These are phyloP conservation scores for Acrocephalus scirpaceus DNA, from an alignment of 2,797 vertebrate species.

Conservation along the genomic window DNA sequence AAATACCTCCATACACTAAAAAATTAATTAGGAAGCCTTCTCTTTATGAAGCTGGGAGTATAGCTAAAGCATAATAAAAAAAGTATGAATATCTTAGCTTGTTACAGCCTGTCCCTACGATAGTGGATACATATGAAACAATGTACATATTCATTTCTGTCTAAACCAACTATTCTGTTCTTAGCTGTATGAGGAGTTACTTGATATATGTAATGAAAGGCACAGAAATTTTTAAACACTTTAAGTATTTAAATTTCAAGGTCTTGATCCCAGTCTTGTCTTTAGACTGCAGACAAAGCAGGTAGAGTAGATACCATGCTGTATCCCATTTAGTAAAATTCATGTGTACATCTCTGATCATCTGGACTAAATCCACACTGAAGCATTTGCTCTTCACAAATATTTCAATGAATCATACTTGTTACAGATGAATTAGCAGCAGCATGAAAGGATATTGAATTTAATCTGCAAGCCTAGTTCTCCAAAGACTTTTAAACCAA, in stretches of 20 bases:
- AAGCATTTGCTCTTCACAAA: background rate
- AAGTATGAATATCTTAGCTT: background rate
- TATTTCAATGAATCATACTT: background rate
- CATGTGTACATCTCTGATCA: background rate
- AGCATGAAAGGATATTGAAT: background rate
- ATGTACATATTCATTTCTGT: background rate
- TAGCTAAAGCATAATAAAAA: background rate
- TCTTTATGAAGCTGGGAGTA: background rate
- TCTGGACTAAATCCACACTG: background rate
- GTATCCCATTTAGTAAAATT: background rate
- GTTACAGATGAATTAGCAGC: background rate
- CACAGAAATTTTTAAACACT: background rate
- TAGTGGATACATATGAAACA: background rate
- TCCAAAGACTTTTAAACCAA: background rate
- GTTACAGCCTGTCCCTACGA: background rate
- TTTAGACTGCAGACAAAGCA: background rate
- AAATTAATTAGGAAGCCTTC: background rate
- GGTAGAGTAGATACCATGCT: background rate
- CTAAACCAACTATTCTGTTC: background rate
- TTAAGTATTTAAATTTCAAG: background rate
- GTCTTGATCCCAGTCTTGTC: background rate
- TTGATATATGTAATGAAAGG: background rate
- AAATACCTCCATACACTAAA: background rate
- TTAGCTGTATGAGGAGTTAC: background rate
- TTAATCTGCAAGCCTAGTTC: background rate